These are phyloP conservation scores for Eublepharis macularius DNA, from an alignment of 2,113 vertebrate genomes.

Conservation along the genomic window DNA sequence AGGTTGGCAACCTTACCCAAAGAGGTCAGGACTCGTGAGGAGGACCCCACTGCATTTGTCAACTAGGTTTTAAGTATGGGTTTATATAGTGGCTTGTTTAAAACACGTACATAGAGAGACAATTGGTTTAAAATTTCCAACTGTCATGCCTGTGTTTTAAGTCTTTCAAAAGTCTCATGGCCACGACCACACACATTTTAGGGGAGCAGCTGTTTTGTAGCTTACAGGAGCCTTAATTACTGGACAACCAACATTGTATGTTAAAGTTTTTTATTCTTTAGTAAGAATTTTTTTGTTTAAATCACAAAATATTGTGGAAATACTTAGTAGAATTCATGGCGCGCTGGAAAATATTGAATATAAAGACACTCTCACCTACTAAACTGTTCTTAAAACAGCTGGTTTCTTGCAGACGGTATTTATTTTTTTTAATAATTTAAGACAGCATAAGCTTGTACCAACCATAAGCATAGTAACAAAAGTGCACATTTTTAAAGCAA, in stretches of 20 bases:
- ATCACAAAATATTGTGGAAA: constrained; percentile 83
- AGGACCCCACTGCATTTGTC: too few species aligned
- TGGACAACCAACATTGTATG: constrained; percentile 72
- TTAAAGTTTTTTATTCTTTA: constrained; percentile 82
- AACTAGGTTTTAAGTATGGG: not conserved
- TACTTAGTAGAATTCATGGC: constrained; percentile 79
- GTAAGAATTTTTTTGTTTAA: constrained; percentile 72
- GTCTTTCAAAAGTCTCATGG: not conserved
- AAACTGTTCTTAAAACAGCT: constrained; percentile 78
- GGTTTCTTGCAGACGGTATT: constrained; percentile 86
- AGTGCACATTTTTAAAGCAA: constrained; percentile 89
- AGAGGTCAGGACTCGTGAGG: too few species aligned
- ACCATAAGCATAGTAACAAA: constrained; percentile 92
- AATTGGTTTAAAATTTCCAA: constrained; percentile 3
- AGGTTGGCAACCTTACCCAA: too few species aligned
- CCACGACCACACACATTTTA: not conserved
- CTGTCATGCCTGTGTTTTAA: constrained; percentile 23
- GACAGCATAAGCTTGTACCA: constrained; percentile 90
- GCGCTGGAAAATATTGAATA: constrained; percentile 80
- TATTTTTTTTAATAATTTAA: constrained; percentile 94
- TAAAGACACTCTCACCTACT: constrained; percentile 78
- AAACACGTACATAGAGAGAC: accelerated
- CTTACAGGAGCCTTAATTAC: constrained; percentile 64
- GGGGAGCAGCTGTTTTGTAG: not conserved
- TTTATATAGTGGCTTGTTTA: not conserved